Base-by-base conservation (phyloP, 1,140 invertebrate species). In the Choristoneura fumiferana region DNA sequence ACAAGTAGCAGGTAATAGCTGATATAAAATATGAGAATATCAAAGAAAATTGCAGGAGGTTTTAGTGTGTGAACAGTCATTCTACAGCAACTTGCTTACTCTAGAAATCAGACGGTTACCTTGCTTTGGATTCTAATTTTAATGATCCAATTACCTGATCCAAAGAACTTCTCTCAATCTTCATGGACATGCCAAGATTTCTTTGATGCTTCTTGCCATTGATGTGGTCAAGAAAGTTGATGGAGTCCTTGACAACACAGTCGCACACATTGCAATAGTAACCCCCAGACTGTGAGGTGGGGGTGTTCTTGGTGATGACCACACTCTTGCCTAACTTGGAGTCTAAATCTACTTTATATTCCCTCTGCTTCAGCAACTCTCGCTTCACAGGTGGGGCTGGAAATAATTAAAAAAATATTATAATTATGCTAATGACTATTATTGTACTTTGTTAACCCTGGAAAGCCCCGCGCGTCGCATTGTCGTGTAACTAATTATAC, bases 221-320 rank as follows among this genome's bases (percentile, higher is more conserved):
- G 69, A 99, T 99, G 81, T 99, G 98, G 81, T 99, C 98, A 65
- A 99, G 89, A 78, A 99, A 99, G 82, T 99, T 99, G 49, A 99
- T 99, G 0, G 98, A 99, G 90, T 99, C 98, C 90, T 99, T 99
- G 0, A 99, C 98, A 65, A 99, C 97, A 91, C 98, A 99, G 83
- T 99, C 98, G 84, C 98, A 99, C 0, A 99, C 98, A 95, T 99
- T 99, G 89, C 98, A 99, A 81, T 99, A 99, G 82, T 99, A 99
- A 5, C 98, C 98, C 69, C 98, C 98, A 63, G 97, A 96, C 89
- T 99, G 97, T 17, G 97, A 97, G 0, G 97, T 95, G 49, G 98
- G 97, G 56, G 98, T 99, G 66, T 98, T 98, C 91, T 99, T 99
- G 65, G 97, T 99, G 54, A 99, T 99, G 15, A 99, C 98, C 56